Conservation (phyloP, 1,140 invertebrate species). For the Drosophila simulans region DNA sequence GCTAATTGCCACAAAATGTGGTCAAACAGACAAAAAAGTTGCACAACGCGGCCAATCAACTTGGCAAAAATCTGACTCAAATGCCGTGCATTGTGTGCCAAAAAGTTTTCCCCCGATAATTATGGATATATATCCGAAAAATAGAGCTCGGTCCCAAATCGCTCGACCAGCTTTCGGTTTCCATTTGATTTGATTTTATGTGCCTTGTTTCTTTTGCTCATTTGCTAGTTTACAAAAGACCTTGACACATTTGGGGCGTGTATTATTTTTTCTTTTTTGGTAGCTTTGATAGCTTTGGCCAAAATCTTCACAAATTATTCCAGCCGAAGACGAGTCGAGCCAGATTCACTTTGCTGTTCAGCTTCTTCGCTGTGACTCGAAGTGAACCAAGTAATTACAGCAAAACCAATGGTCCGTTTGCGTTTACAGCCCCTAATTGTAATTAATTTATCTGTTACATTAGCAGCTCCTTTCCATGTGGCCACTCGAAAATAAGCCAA, state of each 20-base stretch:
- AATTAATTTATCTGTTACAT: slow-evolving; percentile 62
- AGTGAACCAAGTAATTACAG: slow-evolving; percentile 48
- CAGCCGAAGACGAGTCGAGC: slow-evolving; percentile 30
- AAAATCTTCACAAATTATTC: slow-evolving; percentile 48
- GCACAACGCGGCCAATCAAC: slow-evolving; percentile 69
- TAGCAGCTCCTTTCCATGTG: slow-evolving; percentile 51
- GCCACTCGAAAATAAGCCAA: neutral
- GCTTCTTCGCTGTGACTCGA: slow-evolving; percentile 35
- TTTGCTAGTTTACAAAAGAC: slow-evolving; percentile 76
- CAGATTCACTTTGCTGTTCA: slow-evolving; percentile 12
- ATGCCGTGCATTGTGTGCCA: slow-evolving; percentile 69
- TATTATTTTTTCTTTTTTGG: slow-evolving; percentile 20
- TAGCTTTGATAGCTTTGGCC: slow-evolving; percentile 37
- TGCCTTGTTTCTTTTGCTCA: slow-evolving; percentile 56
- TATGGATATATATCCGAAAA: slow-evolving; percentile 37
- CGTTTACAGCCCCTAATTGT: slow-evolving; percentile 50
- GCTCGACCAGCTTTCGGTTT: slow-evolving; percentile 58
- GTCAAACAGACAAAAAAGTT: slow-evolving; percentile 52
- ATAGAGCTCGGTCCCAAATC: slow-evolving; percentile 24
- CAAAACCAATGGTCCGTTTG: slow-evolving; percentile 46
- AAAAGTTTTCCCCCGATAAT: slow-evolving; percentile 70
- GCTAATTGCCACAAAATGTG: slow-evolving; percentile 74
- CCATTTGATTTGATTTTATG: slow-evolving; percentile 45
- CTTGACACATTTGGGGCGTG: slow-evolving; percentile 74
- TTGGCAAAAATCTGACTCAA: slow-evolving; percentile 63